These are phyloP conservation scores for Ormia ochracea DNA, from an alignment of 2,888 invertebrate genomes.

Conservation along the genomic window DNA sequence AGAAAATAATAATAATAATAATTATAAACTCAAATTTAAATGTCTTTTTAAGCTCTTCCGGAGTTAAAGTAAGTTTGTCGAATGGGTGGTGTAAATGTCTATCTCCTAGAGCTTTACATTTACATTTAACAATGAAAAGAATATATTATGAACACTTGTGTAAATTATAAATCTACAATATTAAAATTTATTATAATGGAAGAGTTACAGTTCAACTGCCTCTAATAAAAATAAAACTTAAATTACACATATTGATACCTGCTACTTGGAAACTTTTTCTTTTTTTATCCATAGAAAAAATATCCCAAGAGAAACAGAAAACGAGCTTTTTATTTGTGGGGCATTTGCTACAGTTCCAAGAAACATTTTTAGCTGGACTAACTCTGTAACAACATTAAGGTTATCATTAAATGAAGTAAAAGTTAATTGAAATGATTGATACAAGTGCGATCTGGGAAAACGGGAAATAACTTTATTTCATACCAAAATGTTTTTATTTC, in stretches of 20 bases:
- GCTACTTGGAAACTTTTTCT: neutral
- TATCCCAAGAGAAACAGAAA: no score
- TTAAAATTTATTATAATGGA: neutral
- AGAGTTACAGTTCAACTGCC: constrained; percentile 16
- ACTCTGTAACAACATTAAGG: no score
- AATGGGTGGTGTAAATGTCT: neutral
- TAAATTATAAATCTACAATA: neutral
- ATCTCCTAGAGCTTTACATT: constrained; percentile 1
- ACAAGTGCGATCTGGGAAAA: no score
- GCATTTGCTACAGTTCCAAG: no score
- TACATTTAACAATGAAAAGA: neutral
- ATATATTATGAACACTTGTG: constrained; percentile 24
- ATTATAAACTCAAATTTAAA: neutral
- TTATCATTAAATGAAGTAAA: no score
- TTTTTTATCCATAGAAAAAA: no score
- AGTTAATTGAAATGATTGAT: no score
- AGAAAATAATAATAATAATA: neutral
- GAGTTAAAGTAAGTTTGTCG: neutral
- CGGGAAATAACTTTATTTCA: no score
- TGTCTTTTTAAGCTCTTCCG: constrained; percentile 38
- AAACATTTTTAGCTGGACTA: no score
- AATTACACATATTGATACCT: constrained; percentile 12
- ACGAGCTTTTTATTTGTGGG: no score
- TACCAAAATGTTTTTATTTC: no score
- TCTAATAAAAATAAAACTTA: neutral